phyloP scores from a whole-genome alignment of 2,113 vertebrate species.

The Cardinalis cardinalis region DNA sequence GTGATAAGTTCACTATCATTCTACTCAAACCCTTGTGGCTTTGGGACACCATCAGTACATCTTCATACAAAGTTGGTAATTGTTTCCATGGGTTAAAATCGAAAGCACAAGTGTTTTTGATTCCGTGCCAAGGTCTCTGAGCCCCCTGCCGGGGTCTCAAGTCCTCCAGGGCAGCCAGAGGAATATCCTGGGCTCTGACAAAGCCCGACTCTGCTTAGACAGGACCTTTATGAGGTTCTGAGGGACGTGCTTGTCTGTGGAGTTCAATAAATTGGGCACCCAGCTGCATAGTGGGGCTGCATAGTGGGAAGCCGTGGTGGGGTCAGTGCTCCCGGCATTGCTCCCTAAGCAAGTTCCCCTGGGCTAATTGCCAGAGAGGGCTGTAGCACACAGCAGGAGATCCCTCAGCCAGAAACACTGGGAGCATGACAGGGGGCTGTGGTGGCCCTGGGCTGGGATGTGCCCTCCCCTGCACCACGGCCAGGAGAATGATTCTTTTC shows the following conservation, averaged over 20 bases:
- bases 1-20: no score
- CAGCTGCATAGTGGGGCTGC: neutral
- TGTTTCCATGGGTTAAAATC: no score
- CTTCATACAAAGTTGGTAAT: no score
- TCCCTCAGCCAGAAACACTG: neutral
- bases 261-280: rapidly evolving
- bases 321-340: neutral
- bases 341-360: neutral
- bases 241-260: neutral
- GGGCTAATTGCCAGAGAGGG: neutral
- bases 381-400: neutral
- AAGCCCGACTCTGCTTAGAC: neutral
- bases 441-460: neutral
- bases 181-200: no score
- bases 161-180: no score
- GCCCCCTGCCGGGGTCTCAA: no score
- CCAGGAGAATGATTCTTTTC: rapidly evolving
- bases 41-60: no score
- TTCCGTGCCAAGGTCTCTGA: no score
- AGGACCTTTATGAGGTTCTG: neutral
- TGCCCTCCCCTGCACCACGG: rapidly evolving
- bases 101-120: no score
- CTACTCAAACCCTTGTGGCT: no score
- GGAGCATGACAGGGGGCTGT: neutral
- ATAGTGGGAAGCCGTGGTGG: neutral